Base-by-base conservation (phyloP, 2,888 invertebrate genomes). In the Drosophila mimica region DNA sequence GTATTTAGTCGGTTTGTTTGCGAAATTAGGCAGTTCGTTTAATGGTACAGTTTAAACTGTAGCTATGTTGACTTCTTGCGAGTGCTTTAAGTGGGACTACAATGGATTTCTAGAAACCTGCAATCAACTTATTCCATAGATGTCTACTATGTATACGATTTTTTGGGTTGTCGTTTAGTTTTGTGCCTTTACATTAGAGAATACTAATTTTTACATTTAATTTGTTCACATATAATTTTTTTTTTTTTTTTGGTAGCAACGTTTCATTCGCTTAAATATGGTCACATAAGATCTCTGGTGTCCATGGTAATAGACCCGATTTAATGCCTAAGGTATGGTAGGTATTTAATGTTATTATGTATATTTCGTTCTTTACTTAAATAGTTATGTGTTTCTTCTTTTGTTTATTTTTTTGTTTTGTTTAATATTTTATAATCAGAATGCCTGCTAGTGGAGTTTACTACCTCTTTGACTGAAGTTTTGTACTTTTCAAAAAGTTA, bases 401-500 rank as follows among this genome's bases (percentile, higher is more conserved):
- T 25, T 3, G 25, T 25, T 25, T 13, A 34, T 46, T 54, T 53
- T 34, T 28, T 43, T 63, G 36, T 60, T 33, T 58, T 57, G 52
- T 56, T 28, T 8, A 46, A 46, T 46, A 46, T 46, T 70, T 64
- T 61, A 58, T 70, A 74, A 68, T 74, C 73, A 74, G 66, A 69
- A 70, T 71, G 82, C 53, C 62, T 79, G 69, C 62, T 67, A 54
- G 71, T 74, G 59, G 71, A 79, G 74, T 68, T 76, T 60, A 82
- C 74, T 64, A 83, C 69, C 64, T 69, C 61, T 71, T 76, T 75
- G 74, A 80, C 74, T 76, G 78, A 73, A 70, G 73, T 70, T 89
- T 87, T 86, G 90, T 87, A 87, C 86, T 87, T 81, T 89, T 76
- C 70, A 77, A 85, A 85, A 85, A 79, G 76, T 82, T 65, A 57